A percentile compares a stretch with the other conserved stretches of the same genome.
phyloP scores from a whole-genome alignment of 2,888 invertebrate species.

The Andricus curvator region DNA sequence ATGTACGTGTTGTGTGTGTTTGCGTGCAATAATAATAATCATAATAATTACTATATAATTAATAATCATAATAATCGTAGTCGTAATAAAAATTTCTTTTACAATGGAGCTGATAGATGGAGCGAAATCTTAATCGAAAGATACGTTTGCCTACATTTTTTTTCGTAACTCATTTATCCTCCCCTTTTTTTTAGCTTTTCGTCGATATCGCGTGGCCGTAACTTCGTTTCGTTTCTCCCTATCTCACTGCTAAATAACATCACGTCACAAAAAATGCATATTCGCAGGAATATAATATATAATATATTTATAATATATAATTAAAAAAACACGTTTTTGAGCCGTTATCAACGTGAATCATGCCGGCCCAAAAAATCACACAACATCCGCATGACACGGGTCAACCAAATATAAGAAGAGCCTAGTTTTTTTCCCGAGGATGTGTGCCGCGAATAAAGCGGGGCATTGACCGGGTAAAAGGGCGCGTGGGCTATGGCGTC shows the following conservation, averaged over 20 bases:
- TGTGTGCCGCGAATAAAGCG: conserved; percentile 66
- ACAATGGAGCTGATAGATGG: conserved; percentile 65
- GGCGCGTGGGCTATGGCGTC: conserved; percentile 69
- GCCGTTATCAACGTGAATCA: conserved; percentile 71
- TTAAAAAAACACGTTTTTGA: conserved; percentile 74
- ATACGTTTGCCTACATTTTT: conserved; percentile 49
- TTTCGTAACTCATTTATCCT: conserved; percentile 55
- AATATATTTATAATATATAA: conserved; percentile 84
- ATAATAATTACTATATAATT: conserved; percentile 41
- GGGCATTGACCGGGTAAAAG: conserved; percentile 73
- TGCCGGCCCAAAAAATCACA: conserved; percentile 72
- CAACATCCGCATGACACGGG: conserved; percentile 73
- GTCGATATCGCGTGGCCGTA: conserved; percentile 56
- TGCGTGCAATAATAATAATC: conserved; percentile 50
- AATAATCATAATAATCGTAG: conserved; percentile 38
- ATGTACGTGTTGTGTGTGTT: conserved; percentile 54
- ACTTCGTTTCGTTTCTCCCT: conserved; percentile 60
- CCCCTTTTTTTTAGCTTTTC: conserved; percentile 48
- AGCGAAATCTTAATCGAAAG: conserved; percentile 59
- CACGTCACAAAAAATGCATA: conserved; percentile 88
- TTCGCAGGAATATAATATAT: conserved; percentile 90
- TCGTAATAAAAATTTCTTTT: conserved; percentile 39
- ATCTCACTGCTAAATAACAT: conserved; percentile 80
- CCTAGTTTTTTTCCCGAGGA: conserved; percentile 67
- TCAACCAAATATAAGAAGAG: conserved; percentile 68